Evolutionary conservation across 2,113 vertebrate genomes (phyloP), one percentile per base, ranked within the genome.

Genomic region (Oreochromis spilurus): DNA sequence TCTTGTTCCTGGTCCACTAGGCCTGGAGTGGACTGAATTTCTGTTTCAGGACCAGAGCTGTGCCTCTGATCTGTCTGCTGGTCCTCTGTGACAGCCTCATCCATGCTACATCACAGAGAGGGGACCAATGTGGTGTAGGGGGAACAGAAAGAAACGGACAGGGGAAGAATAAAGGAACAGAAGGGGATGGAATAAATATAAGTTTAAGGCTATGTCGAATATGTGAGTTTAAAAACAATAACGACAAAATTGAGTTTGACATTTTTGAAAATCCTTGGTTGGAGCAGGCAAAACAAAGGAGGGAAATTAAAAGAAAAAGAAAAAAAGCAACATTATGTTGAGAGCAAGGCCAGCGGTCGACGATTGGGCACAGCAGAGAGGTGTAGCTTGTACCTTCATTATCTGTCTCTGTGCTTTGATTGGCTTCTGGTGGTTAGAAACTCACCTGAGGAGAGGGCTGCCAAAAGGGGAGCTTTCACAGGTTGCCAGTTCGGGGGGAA

Each of bases 381-480:
- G 92, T 86, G 93, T 72, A 90, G 87, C 87, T 89, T 84, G 87
- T 88, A 89, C 88, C 93, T 92, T 60, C 81, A 85, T 93, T 93
- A 96, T 90, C 94, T 92, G 87, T 86, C 87, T 91, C 91, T 89
- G 92, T 87, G 88, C 91, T 91, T 87, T 91, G 80, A 91, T 81
- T 91, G 85, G 81, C 84, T 77, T 72, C 48, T 36, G 12, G 38
- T 75, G 84, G 78, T 91, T 84, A 79, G 75, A 93, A 93, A 97
- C 98, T 96, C 96, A 98, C 98, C 97, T 97, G 90, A 96, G 95
- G 88, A 97, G 95, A 48, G 96, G 91, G 91, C 93, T 96, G 95
- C 97, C 97, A 96, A 97, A 97, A 93, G 97, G 94, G 92, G 97
- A 95, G 88, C 96, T 95, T 88, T 97, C 97, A 95, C 95, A 94